Evolutionary conservation across 2,113 vertebrate species (phyloP).

Genomic region (Myotis davidii): DNA sequence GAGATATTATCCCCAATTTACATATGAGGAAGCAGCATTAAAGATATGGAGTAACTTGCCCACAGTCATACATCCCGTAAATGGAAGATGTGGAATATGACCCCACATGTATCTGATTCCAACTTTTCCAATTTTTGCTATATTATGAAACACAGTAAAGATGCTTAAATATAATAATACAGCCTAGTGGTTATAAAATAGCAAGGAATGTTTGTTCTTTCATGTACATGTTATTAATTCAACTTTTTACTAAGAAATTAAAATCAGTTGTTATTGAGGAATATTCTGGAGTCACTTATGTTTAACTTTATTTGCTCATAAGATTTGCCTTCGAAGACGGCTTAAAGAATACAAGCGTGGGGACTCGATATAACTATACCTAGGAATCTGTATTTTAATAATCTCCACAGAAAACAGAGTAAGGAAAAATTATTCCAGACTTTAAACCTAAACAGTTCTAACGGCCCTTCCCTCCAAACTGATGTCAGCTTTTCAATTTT

Average conservation of each 20-base stretch:
- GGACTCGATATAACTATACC: neutral
- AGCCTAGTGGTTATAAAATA: neutral
- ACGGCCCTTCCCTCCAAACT: neutral
- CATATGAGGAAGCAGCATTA: neutral
- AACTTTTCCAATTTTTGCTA: neutral
- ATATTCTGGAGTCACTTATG: neutral
- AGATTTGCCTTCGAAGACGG: neutral
- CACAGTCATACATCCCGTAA: neutral
- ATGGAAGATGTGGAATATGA: neutral
- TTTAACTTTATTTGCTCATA: neutral
- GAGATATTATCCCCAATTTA: neutral
- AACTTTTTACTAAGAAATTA: slow-evolving; percentile 7
- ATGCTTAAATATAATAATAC: neutral
- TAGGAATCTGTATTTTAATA: neutral
- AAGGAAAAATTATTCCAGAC: neutral
- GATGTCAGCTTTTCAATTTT: neutral
- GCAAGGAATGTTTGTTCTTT: neutral
- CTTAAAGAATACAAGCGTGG: neutral
- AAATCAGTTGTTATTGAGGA: neutral
- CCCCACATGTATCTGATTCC: neutral
- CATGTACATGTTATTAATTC: neutral
- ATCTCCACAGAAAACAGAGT: neutral
- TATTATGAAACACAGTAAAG: neutral
- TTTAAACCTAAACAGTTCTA: neutral
- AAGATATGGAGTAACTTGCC: neutral